phyloP scores from a whole-genome alignment of 2,888 invertebrate species.

The Selenia dentaria region DNA sequence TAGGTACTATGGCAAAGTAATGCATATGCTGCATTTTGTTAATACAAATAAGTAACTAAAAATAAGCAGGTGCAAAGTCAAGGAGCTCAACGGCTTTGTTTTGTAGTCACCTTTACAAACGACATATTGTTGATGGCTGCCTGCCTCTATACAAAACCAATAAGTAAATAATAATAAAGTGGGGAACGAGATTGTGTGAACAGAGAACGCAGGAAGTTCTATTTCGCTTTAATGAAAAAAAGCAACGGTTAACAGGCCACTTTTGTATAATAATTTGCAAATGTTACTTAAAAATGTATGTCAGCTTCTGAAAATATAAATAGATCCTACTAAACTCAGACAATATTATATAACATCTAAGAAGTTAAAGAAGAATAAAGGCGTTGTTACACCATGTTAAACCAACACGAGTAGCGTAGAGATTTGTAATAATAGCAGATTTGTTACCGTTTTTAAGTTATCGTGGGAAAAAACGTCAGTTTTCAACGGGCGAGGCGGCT shows the following conservation, averaged over 20 bases:
- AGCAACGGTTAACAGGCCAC: conserved; percentile 47
- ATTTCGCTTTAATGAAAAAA: conserved; percentile 54
- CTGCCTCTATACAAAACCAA: conserved; percentile 76
- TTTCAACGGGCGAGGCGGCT: conserved; percentile 58
- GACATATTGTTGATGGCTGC: conserved; percentile 79
- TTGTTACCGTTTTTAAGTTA: conserved; percentile 62
- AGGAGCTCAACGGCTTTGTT: conserved; percentile 77
- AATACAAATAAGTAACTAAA: conserved; percentile 47
- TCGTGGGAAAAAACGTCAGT: conserved; percentile 77
- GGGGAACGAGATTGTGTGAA: conserved; percentile 76
- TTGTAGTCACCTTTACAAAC: conserved; percentile 80
- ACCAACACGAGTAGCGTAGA: conserved; percentile 26
- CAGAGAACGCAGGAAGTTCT: conserved; percentile 71
- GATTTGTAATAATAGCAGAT: conserved; percentile 52
- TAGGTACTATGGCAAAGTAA: too few relatives aligned
- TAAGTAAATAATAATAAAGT: conserved; percentile 79
- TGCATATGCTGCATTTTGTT: too few relatives aligned
- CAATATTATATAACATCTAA: background rate
- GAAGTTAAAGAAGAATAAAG: conserved; percentile 1
- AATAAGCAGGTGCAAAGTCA: conserved; percentile 73
- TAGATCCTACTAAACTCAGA: too few relatives aligned
- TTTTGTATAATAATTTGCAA: background rate
- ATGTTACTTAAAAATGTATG: too few relatives aligned
- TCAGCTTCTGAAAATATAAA: too few relatives aligned
- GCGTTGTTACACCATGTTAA: conserved; percentile 7